Evolutionary conservation across 1,140 invertebrate species (phyloP).

Genomic region (Drosophila athabasca): DNA sequence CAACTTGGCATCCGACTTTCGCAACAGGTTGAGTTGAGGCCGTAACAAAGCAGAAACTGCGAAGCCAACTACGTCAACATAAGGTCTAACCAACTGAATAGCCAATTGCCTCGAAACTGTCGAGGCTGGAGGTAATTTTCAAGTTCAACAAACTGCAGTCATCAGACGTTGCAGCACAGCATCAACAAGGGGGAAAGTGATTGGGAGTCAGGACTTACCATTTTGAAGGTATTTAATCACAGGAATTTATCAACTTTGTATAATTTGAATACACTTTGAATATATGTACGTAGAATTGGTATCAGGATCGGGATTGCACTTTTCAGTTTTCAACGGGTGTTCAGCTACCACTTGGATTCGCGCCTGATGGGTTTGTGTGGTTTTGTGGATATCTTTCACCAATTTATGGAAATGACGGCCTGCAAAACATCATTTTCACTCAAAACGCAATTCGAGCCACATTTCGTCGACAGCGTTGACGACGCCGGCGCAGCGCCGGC

Average conservation of each 20-base stretch:
- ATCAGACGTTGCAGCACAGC: neutral
- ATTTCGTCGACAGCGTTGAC: constrained; percentile 2
- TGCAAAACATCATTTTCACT: constrained; percentile 66
- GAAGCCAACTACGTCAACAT: constrained; percentile 44
- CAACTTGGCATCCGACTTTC: constrained; percentile 73
- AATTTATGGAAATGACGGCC: constrained; percentile 75
- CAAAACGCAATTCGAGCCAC: constrained; percentile 77
- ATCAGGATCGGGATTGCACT: constrained; percentile 38
- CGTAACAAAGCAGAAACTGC: constrained; percentile 31
- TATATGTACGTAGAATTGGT: no score
- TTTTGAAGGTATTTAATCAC: constrained; percentile 18
- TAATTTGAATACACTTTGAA: constrained; percentile 25
- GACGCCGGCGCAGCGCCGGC: constrained; percentile 29
- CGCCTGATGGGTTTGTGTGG: constrained; percentile 67
- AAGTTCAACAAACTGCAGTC: constrained; percentile 42
- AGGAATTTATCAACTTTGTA: constrained; percentile 1
- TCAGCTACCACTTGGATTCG: constrained; percentile 56
- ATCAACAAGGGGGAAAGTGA: neutral
- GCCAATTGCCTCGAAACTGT: constrained; percentile 30
- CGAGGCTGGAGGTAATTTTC: constrained; percentile 11
- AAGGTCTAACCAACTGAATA: constrained; percentile 17
- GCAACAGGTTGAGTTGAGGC: constrained; percentile 71
- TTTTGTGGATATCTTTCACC: constrained; percentile 77
- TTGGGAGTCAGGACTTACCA: constrained; percentile 44
- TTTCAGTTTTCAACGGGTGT: constrained; percentile 16